Conservation (phyloP, 1,140 invertebrate species). For the Steinernema khuongi region DNA sequence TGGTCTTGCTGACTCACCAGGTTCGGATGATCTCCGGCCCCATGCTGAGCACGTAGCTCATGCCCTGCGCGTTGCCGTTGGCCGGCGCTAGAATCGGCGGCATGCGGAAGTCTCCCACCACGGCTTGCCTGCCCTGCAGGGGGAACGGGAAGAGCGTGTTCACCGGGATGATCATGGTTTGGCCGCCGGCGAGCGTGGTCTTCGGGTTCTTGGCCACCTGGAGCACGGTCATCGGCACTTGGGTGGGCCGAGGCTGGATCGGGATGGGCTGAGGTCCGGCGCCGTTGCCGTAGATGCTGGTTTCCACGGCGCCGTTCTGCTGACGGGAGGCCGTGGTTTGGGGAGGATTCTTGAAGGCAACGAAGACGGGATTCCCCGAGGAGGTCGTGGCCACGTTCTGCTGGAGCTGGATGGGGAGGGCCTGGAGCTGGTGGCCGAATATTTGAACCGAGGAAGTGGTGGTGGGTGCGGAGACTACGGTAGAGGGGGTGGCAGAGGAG, state of each 20-base stretch:
- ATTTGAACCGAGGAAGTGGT: not conserved
- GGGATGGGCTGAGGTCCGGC: conserved; percentile 7
- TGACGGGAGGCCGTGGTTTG: not conserved
- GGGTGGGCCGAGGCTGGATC: not conserved
- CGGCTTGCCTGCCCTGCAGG: not conserved
- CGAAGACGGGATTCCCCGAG: not conserved
- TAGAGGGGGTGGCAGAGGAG: not conserved
- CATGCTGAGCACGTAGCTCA: not conserved
- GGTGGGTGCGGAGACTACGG: not conserved
- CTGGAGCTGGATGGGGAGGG: not conserved
- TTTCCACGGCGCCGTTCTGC: not conserved
- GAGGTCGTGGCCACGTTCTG: not conserved
- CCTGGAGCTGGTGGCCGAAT: not conserved
- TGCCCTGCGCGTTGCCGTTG: not conserved
- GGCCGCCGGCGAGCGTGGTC: not conserved
- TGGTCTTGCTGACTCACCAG: no score
- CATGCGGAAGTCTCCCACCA: not conserved
- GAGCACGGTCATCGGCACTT: not conserved
- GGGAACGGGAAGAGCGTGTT: not conserved
- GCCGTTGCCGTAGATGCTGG: not conserved
- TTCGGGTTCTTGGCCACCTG: no score
- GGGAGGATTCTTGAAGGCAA: not conserved
- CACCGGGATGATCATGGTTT: not conserved
- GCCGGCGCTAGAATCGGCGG: not conserved
- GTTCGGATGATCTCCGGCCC: not conserved